Evolutionary conservation across 2,888 invertebrate genomes (phyloP).

Genomic region (Furcula furcula): DNA sequence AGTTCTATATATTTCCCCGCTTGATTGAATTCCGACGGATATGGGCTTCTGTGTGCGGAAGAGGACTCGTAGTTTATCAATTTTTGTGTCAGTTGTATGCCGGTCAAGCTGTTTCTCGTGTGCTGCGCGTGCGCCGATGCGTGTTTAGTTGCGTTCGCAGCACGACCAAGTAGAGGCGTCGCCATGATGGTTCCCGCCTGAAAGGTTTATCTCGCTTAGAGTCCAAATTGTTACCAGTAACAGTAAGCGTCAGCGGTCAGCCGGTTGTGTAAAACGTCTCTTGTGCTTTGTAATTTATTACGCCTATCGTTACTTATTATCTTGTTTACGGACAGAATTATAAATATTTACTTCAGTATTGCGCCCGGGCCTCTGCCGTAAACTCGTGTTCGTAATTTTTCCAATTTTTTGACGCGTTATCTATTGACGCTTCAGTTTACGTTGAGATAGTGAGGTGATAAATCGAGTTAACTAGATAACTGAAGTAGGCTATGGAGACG

Average conservation of each 20-base stretch:
- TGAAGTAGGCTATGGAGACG: slow-evolving; percentile 30
- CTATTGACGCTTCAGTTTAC: slow-evolving; percentile 40
- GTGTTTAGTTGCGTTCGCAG: slow-evolving; percentile 72
- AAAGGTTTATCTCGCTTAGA: slow-evolving; percentile 42
- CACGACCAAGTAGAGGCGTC: slow-evolving; percentile 75
- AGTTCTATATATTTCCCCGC: slow-evolving; percentile 55
- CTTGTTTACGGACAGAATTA: slow-evolving; percentile 45
- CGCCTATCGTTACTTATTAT: slow-evolving; percentile 42
- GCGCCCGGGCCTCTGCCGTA: slow-evolving; percentile 33
- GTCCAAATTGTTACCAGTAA: slow-evolving; percentile 44
- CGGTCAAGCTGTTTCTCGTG: slow-evolving; percentile 55
- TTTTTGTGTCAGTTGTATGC: slow-evolving; percentile 57
- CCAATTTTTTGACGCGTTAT: slow-evolving; percentile 33
- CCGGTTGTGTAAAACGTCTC: slow-evolving; percentile 51
- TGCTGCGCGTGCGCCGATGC: slow-evolving; percentile 64
- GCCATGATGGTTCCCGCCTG: slow-evolving; percentile 50
- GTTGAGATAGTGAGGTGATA: slow-evolving; percentile 51
- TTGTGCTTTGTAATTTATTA: slow-evolving; percentile 41
- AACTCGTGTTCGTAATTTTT: slow-evolving; percentile 46
- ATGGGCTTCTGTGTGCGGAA: slow-evolving; percentile 64
- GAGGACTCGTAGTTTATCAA: slow-evolving; percentile 54
- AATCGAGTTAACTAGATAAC: slow-evolving; percentile 45
- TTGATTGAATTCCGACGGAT: slow-evolving; percentile 68
- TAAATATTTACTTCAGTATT: slow-evolving; percentile 53
- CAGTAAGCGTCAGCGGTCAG: too few relatives aligned